Evolutionary conservation across 1,140 invertebrate genomes (phyloP), one percentile per base, ranked within the genome.

Genomic region (Maconellicoccus hirsutus): DNA sequence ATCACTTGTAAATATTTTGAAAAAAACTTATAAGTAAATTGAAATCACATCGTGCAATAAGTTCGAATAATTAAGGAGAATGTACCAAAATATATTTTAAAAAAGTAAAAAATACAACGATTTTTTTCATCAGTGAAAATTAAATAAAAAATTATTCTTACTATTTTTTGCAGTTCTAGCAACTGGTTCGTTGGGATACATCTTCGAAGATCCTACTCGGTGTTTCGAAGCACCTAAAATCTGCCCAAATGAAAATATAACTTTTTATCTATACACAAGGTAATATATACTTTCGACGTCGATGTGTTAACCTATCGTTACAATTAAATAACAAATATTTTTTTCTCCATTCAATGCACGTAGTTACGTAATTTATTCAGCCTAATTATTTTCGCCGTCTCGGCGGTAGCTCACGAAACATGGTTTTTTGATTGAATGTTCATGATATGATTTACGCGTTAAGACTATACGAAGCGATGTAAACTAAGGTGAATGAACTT

Each of bases 341-440:
- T 33, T 33, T 19, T 38, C n/a, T 52, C 42, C 42, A 52, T 52
- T 52, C 42, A 19, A 19, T 52, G 42, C 42, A 52, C 42, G 42
- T 52, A 52, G n/a, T 52, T 52, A 52, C 42, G 42, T 52, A 52
- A 52, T 52, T 52, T 52, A 52, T 52, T 52, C 42, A 52, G 42
- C n/a, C 42, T 52, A 52, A 52, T 52, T 52, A 52, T 52, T 52
- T 52, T 52, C 42, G 42, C 42, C 42, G 42, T 19, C 42, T 52
- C 42, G 29, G 29, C 29, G 42, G 2, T 52, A 52, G 3, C 42
- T 52, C 42, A 52, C 42, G 42, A 52, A 52, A 52, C 29, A 33
- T 52, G 42, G 42, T 14, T 52, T 52, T 52, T 19, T 52, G 42
- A 52, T 52, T 52, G 42, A 52, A 52, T 6, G 29, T 52, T 8